Evolutionary conservation across 2,888 invertebrate species (phyloP), one percentile per base, ranked within the genome.

Genomic region (Leptogaster cylindrica): DNA sequence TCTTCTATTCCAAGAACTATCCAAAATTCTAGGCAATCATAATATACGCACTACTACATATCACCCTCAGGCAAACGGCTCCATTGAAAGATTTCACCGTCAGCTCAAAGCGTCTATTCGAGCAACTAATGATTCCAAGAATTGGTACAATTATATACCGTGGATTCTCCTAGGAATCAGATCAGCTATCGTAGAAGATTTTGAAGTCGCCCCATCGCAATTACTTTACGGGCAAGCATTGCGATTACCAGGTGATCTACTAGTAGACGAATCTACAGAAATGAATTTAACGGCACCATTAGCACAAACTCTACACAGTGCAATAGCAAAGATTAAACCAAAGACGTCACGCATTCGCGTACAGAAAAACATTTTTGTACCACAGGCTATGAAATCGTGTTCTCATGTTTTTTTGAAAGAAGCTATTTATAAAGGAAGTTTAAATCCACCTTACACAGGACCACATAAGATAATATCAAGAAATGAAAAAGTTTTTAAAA

Each of bases 361-460:
- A 16, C 67, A 67, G 46, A 50, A 48, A n/a, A 33, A 28, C 2
- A 51, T 27, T 12, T 27, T 51, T 28, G 33, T 61, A 14, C 61
- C 36, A 1, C 39, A 61, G 12, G 48, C 12, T 8, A 27, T 66
- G 6, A 41, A 48, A 25, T 7, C 10, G n/a, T 50, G 61, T 12
- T 33, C 36, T n/a, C 23, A 46, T 12, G 61, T 61, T 16, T 67
- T 67, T 14, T 12, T 67, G 12, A 48, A 48, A 27, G 61, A 50
- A 5, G 58, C 55, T 25, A 48, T 23, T 14, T 39, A 50, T 39
- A 67, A 61, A 48, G 25, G 50, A 18, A 67, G 61, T 41, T 50
- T 74, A 8, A 68, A 70, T 16, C 69, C 70, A 8, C 72, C 73
- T 0, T 74, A 74, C 63, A 52, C 65, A 18, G 71, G 73, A 2